phyloP scores from a whole-genome alignment of 2,113 vertebrate species.

The Neoarius graeffei region DNA sequence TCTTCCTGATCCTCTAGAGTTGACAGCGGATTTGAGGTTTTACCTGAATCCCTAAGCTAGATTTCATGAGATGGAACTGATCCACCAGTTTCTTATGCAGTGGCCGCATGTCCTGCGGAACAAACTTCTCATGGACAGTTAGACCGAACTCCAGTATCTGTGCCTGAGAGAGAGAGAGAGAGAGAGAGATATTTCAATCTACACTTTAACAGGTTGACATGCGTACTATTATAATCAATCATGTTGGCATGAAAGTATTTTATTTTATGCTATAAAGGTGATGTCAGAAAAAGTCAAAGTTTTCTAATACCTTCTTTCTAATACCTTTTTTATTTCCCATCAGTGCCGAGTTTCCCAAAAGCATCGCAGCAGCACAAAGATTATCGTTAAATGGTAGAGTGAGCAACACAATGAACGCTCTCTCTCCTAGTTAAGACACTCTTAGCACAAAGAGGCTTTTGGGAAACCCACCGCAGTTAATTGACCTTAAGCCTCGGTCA shows the following conservation, averaged over 20 bases:
- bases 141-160: conserved; percentile 96
- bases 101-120: conserved; percentile 96
- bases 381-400: too few relatives aligned
- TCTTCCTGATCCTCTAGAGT: not conserved
- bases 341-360: too few relatives aligned
- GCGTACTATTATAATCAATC: not conserved
- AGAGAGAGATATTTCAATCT: not conserved
- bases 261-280: not conserved
- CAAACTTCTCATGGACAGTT: conserved; percentile 93
- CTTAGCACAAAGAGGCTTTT: too few relatives aligned
- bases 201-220: not conserved
- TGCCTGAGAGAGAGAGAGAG: conserved; percentile 71
- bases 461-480: not conserved
- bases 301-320: not conserved
- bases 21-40: not conserved
- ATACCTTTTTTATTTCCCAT: not conserved
- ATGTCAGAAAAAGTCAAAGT: not conserved
- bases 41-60: conserved; percentile 98
- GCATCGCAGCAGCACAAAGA: too few relatives aligned
- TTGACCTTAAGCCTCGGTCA: too few relatives aligned
- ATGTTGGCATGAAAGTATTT: not conserved
- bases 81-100: conserved; percentile 97
- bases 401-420: too few relatives aligned
- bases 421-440: too few relatives aligned
- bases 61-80: conserved; percentile 98